phyloP scores from a whole-genome alignment of 2,113 vertebrate species.

The Chaetorhynchus papuensis region DNA sequence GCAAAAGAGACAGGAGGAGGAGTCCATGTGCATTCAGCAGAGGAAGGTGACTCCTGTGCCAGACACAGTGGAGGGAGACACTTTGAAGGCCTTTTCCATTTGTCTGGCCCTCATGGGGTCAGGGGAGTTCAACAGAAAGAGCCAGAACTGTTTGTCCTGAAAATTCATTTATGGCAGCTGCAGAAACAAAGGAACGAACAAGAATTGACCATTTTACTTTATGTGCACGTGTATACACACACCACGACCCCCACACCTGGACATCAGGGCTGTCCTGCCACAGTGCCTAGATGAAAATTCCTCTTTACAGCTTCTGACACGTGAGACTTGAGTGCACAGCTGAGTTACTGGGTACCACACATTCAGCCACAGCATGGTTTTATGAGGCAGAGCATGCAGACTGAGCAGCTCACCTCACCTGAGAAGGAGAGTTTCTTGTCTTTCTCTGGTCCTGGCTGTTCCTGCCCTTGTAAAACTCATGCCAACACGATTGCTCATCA shows the following conservation, averaged over 20 bases:
- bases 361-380: not conserved
- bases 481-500: not conserved
- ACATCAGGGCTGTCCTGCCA: not conserved
- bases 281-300: not conserved
- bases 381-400: not conserved
- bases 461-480: not conserved
- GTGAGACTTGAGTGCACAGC: not conserved
- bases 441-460: not conserved
- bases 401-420: not conserved
- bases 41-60: not conserved
- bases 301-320: rapidly evolving
- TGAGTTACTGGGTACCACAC: not conserved
- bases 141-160: not conserved
- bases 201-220: not conserved
- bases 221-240: rapidly evolving
- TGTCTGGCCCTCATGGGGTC: not conserved
- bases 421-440: not conserved
- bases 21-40: not conserved
- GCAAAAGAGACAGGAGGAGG: not conserved
- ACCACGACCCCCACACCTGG: not conserved
- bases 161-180: not conserved
- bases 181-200: not conserved
- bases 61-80: not conserved
- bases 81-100: not conserved
- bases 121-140: not conserved